Evolutionary conservation across 30 jellyfish, hydroid and myxozoan species (phyloP).

Genomic region (Nemopilema nomurai): DNA sequence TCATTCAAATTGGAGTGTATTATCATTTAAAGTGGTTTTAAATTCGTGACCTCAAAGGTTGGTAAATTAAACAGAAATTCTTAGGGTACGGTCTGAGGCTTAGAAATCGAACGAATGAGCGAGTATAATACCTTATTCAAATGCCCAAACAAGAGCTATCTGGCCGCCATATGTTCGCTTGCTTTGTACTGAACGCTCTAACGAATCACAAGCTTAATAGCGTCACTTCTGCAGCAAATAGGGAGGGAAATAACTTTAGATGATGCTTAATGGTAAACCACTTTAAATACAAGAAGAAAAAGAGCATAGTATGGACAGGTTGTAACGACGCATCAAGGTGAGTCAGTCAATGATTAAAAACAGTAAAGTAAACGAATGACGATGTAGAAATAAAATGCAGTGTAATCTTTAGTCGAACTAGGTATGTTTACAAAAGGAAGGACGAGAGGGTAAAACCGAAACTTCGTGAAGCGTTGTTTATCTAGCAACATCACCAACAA

Average conservation of each 20-base stretch:
- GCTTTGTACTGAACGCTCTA: neutral
- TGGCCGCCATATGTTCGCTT: neutral
- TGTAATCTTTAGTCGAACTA: neutral
- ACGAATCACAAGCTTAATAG: neutral
- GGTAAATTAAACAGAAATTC: slow-evolving; percentile 13
- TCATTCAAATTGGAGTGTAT: slow-evolving; percentile 12
- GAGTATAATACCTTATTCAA: neutral
- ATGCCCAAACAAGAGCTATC: neutral
- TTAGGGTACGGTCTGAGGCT: slow-evolving; percentile 57
- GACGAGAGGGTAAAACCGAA: neutral
- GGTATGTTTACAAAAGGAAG: neutral
- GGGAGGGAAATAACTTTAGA: neutral
- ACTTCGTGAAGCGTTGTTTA: neutral
- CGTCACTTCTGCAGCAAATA: neutral
- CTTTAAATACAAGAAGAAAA: neutral
- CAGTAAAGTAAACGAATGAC: neutral
- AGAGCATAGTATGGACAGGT: neutral
- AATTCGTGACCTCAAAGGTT: slow-evolving; percentile 63
- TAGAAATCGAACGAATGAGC: neutral
- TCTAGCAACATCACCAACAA: neutral
- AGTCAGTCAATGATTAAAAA: neutral
- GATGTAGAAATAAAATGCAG: neutral
- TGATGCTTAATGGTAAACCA: neutral
- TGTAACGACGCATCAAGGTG: neutral
- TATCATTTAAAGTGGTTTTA: slow-evolving; percentile 47